Evolutionary conservation across 2,888 invertebrate species (phyloP), one percentile per base, ranked within the genome.

Genomic region (Chironomus riparius): DNA sequence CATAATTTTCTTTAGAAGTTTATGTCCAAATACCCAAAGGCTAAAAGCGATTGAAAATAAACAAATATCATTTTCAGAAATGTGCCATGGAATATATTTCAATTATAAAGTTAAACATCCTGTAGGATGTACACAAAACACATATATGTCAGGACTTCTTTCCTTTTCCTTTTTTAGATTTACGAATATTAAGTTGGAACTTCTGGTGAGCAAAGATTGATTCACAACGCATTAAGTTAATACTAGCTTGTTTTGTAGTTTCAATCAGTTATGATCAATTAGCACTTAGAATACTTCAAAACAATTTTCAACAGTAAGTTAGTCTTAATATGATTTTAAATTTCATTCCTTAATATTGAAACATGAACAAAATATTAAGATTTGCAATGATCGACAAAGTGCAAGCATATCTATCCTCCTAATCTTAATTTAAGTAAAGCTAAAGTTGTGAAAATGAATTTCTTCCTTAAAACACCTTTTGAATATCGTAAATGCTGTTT

Each of bases 1-100:
- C 70, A 70, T 15, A 68, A 47, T 15, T 28, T 4, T 56, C n/a
- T 56, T 10, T 7, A 38, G 28, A 6, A 3, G 4, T 28, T 71
- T 24, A 56, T 56, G 24, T 71, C 50, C 56, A 56, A 56, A 56
- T 15, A 56, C 18, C 56, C 18, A 15, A 18, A 18, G 7, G 56
- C 18, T 56, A 56, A 56, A 15, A 56, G 18, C 10, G 56, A 56
- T 65, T 65, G 21, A 56, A 68, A 15, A 21, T 18, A 68, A 68
- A 70, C 70, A 70, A 70, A 70, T 70, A 70, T 70, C 70, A 70
- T 18, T 70, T 70, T 70, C 70, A 70, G 24, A 48, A 65, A 65
- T 22, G 18, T 18, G 22, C n/a, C 18, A 47, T 47, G 70, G 38
- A 56, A 56, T 50, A 48, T 65, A 21, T 48, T 70, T 70, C 48